A percentile compares a stretch with the other conserved stretches of the same genome.
These are phyloP conservation scores for Eurystomus glaucurus DNA, from an alignment of 2,797 vertebrate species.

Conservation along the genomic window DNA sequence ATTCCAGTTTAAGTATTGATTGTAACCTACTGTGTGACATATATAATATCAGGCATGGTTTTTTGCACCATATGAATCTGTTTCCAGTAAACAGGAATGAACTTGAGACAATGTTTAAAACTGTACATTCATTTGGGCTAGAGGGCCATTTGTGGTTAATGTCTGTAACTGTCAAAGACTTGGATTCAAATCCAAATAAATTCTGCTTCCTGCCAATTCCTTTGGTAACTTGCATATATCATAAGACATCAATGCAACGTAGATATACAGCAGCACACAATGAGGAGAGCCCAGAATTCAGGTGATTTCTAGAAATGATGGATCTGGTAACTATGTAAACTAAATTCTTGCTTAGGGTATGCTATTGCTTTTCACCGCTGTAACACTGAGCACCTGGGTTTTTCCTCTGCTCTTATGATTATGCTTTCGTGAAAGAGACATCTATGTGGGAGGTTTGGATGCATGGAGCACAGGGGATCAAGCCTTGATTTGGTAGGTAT, in stretches of 20 bases:
- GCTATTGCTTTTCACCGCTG: background rate
- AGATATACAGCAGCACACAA: background rate
- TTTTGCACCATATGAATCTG: background rate
- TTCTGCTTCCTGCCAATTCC: background rate
- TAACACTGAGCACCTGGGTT: background rate
- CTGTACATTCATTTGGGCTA: background rate
- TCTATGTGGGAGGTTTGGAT: conserved; percentile 12
- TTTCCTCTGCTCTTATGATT: background rate
- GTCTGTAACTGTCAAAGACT: background rate
- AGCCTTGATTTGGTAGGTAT: background rate
- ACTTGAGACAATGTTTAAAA: background rate
- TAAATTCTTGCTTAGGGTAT: background rate
- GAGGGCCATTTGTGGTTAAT: conserved; percentile 6
- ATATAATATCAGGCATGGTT: background rate
- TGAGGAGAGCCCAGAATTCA: background rate
- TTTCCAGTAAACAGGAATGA: conserved; percentile 27
- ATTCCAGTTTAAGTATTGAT: conserved; percentile 39
- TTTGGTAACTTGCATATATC: background rate
- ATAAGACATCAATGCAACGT: background rate
- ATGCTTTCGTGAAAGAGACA: background rate
- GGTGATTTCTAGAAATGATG: background rate
- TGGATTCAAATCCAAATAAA: conserved; percentile 16
- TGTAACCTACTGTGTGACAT: background rate
- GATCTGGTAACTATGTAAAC: background rate
- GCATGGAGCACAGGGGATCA: background rate